These are phyloP conservation scores for Cercopithecus mona DNA, from an alignment of 2,113 vertebrate genomes.

Conservation along the genomic window DNA sequence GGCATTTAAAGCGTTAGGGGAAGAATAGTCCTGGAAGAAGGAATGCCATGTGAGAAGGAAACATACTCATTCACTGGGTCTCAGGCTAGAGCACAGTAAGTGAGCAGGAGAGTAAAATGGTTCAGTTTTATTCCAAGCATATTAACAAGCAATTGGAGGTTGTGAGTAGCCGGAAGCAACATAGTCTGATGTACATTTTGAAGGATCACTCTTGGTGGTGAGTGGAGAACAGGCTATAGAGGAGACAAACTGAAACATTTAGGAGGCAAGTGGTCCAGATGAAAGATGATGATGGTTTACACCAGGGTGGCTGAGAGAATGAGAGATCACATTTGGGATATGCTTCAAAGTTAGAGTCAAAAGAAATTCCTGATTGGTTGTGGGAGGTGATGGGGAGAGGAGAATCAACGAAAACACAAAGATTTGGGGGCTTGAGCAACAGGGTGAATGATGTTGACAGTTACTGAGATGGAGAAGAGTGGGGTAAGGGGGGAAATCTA, in stretches of 20 bases:
- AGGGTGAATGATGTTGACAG: neutral
- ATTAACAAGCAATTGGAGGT: neutral
- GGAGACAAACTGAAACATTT: neutral
- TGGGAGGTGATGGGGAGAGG: neutral
- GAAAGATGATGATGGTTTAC: neutral
- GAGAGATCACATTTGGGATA: neutral
- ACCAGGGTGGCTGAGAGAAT: neutral
- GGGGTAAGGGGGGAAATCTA: no score
- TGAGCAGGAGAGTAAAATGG: neutral
- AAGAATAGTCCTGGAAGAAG: slow-evolving; percentile 1
- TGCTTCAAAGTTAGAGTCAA: neutral
- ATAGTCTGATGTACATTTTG: neutral
- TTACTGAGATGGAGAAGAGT: neutral
- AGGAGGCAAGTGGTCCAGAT: neutral
- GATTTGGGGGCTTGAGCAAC: neutral
- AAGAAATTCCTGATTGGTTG: neutral
- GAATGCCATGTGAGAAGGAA: neutral
- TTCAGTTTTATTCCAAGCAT: slow-evolving; percentile 19
- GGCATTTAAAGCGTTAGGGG: neutral
- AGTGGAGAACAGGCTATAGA: neutral
- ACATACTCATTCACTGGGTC: neutral
- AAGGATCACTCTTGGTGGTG: neutral
- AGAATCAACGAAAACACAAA: neutral
- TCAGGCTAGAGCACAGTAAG: neutral
- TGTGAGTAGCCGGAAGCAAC: neutral